A percentile compares a stretch with the other conserved stretches of the same genome.
Evolutionary conservation across 2,797 vertebrate genomes (phyloP).

Genomic region (Parauchenoglanis ngamensis): DNA sequence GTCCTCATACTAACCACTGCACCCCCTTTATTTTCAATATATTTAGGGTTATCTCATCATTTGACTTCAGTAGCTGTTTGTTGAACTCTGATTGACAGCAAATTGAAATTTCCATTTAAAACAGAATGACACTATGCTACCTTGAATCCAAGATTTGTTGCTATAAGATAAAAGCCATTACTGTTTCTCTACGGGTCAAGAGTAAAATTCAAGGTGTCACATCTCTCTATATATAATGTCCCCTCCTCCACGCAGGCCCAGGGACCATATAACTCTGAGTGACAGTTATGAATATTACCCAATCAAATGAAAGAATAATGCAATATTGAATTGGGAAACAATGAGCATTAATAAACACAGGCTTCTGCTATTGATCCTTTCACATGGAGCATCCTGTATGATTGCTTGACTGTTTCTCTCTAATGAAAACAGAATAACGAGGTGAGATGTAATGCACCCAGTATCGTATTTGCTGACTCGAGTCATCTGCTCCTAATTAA

Average conservation of each 20-base stretch:
- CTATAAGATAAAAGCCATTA: neutral
- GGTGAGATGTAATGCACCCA: constrained; percentile 40
- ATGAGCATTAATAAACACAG: constrained; percentile 53
- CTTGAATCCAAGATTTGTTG: neutral
- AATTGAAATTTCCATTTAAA: neutral
- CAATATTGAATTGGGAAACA: constrained; percentile 43
- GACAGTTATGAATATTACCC: constrained; percentile 53
- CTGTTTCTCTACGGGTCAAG: neutral
- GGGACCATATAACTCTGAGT: constrained; percentile 37
- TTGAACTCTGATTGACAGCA: neutral
- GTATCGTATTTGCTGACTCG: constrained; percentile 39
- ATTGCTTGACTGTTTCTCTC: constrained; percentile 47
- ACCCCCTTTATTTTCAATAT: neutral
- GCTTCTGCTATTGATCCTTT: constrained; percentile 48
- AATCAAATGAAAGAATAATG: constrained; percentile 49
- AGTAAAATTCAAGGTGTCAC: constrained; percentile 6
- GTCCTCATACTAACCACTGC: no score
- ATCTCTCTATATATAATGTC: constrained; percentile 19
- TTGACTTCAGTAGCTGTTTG: neutral
- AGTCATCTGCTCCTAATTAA: constrained; percentile 45
- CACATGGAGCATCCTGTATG: constrained; percentile 48
- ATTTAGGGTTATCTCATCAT: neutral
- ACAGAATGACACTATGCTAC: neutral
- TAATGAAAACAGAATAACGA: constrained; percentile 51
- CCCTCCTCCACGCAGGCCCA: constrained; percentile 12